Evolutionary conservation across 1,140 invertebrate genomes (phyloP).

Genomic region (Charaxes varanes): DNA sequence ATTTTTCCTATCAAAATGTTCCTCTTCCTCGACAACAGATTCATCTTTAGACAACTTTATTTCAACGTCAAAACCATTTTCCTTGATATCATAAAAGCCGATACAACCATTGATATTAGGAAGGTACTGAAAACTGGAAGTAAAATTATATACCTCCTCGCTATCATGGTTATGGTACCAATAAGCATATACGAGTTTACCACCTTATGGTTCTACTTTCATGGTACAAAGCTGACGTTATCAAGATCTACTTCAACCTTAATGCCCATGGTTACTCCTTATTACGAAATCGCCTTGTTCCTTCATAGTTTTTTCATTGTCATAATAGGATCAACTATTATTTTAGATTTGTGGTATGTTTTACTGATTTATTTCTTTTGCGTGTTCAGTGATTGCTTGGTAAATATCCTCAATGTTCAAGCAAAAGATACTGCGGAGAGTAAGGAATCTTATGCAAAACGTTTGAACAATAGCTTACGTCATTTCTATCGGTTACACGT

Average conservation of each 20-base stretch:
- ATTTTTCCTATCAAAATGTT: constrained; percentile 38
- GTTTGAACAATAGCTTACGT: constrained; percentile 29
- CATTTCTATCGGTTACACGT: constrained; percentile 35
- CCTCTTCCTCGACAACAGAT: constrained; percentile 34
- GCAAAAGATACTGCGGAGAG: constrained; percentile 19
- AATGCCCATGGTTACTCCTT: constrained; percentile 45
- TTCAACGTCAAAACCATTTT: constrained; percentile 34
- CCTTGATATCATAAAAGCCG: constrained; percentile 26
- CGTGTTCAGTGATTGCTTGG: constrained; percentile 29
- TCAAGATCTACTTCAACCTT: constrained; percentile 40
- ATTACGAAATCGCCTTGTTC: constrained; percentile 41
- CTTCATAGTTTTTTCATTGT: constrained; percentile 42
- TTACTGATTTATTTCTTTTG: constrained; percentile 41
- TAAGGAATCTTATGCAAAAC: constrained; percentile 20
- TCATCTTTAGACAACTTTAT: constrained; percentile 34
- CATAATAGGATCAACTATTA: constrained; percentile 30
- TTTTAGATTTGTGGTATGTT: constrained; percentile 55
- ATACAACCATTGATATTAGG: constrained; percentile 17
- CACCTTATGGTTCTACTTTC: constrained; percentile 39
- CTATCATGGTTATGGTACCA: constrained; percentile 29
- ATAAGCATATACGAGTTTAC: constrained; percentile 32
- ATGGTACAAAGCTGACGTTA: constrained; percentile 28
- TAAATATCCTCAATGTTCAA: constrained; percentile 26
- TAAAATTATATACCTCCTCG: constrained; percentile 27
- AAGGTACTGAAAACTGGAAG: constrained; percentile 25